These are phyloP conservation scores for Brachyhypopomus gauderio DNA, from an alignment of 2,113 vertebrate genomes.

Conservation along the genomic window DNA sequence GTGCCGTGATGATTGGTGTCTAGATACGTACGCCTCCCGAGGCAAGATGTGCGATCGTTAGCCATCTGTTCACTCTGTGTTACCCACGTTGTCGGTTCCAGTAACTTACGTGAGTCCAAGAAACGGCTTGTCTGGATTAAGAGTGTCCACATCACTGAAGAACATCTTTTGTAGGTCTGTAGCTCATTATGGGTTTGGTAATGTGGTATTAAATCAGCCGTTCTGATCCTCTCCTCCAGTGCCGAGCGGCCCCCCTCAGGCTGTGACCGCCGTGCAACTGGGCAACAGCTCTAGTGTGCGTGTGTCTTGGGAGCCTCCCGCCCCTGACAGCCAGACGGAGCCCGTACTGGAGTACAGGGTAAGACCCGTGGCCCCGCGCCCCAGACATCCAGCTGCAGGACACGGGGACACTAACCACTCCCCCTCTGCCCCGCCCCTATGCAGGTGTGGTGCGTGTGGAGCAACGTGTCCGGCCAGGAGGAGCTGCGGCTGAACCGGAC, in stretches of 20 bases:
- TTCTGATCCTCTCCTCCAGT: conserved; percentile 65
- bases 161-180: neutral
- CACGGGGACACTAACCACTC: neutral
- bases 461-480: conserved; percentile 77
- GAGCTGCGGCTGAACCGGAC: conserved; percentile 88
- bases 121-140: neutral
- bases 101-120: neutral
- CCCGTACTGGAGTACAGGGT: conserved; percentile 90
- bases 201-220: neutral
- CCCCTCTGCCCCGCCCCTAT: conserved; percentile 13
- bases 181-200: neutral
- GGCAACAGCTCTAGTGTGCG: conserved; percentile 85
- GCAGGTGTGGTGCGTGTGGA: conserved; percentile 89
- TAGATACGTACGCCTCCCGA: conserved; percentile 18
- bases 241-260: conserved; percentile 82
- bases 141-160: neutral
- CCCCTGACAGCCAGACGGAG: conserved; percentile 77
- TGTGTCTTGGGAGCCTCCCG: conserved; percentile 92
- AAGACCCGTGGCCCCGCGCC: conserved; percentile 23
- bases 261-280: conserved; percentile 83
- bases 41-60: conserved; percentile 5
- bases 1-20: conserved; percentile 12
- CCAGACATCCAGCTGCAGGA: neutral
- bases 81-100: neutral
- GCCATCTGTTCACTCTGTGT: neutral